Evolutionary conservation across 1,140 invertebrate species (phyloP).

Genomic region (Micrasema longulum): DNA sequence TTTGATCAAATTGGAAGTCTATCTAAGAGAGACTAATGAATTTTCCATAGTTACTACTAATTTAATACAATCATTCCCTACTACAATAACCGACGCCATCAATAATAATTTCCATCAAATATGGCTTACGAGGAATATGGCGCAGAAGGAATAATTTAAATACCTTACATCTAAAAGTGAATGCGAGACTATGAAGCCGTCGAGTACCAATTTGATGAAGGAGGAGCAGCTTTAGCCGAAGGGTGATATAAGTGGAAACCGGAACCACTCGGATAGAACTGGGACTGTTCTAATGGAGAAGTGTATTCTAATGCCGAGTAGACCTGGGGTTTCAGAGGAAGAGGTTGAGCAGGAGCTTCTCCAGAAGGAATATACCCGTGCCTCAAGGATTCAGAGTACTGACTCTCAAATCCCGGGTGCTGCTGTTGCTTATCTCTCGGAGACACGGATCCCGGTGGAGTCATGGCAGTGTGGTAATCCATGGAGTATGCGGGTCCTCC

Average conservation of each 20-base stretch:
- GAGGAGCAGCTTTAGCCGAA: slow-evolving; percentile 70
- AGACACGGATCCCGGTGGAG: slow-evolving; percentile 93
- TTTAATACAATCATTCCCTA: slow-evolving; percentile 27
- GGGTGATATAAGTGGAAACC: slow-evolving; percentile 92
- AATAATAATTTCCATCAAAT: slow-evolving; percentile 33
- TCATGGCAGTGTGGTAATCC: slow-evolving; percentile 93
- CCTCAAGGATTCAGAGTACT: slow-evolving; percentile 66
- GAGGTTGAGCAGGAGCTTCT: slow-evolving; percentile 74
- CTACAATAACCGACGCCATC: slow-evolving; percentile 16
- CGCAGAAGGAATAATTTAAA: slow-evolving; percentile 34
- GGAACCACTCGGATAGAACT: slow-evolving; percentile 85
- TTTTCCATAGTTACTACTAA: slow-evolving; percentile 6
- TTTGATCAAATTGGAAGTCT: slow-evolving; percentile 29
- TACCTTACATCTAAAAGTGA: slow-evolving; percentile 22
- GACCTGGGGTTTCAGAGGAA: slow-evolving; percentile 91
- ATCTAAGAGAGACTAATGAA: slow-evolving; percentile 17
- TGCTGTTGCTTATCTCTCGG: slow-evolving; percentile 87
- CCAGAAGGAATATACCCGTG: slow-evolving; percentile 72
- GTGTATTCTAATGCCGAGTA: slow-evolving; percentile 76
- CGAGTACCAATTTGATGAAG: slow-evolving; percentile 81
- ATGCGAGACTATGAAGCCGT: slow-evolving; percentile 75
- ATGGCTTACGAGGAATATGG: slow-evolving; percentile 39
- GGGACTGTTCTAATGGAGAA: slow-evolving; percentile 77
- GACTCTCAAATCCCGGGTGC: slow-evolving; percentile 58
- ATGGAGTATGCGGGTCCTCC: slow-evolving; percentile 72